phyloP scores from a whole-genome alignment of 2,888 invertebrate genomes.

The Cordylochernes scorpioides region DNA sequence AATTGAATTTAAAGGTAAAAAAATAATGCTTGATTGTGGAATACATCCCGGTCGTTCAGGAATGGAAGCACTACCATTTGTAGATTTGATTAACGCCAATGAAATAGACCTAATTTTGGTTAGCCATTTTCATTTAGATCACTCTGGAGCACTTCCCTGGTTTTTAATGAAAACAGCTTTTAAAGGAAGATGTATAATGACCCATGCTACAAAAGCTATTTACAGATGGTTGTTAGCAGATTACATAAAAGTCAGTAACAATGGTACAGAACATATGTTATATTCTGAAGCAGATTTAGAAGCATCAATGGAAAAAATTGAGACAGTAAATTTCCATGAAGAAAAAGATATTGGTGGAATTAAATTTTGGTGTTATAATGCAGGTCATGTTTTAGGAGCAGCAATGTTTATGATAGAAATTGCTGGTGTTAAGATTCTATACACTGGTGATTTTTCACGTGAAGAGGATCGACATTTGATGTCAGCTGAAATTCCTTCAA shows the following conservation, averaged over 20 bases:
- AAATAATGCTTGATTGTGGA: conserved; percentile 93
- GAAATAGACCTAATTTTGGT: conserved; percentile 61
- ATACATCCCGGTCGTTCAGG: conserved; percentile 79
- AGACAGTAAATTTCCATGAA: conserved; percentile 89
- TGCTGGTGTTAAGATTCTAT: conserved; percentile 74
- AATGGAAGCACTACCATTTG: conserved; percentile 89
- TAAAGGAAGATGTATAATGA: conserved; percentile 94
- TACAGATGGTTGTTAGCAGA: conserved; percentile 94
- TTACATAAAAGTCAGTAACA: conserved; percentile 95
- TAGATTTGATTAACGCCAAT: conserved; percentile 88
- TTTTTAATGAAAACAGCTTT: conserved; percentile 88
- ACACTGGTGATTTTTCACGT: conserved; percentile 93
- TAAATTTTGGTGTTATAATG: conserved; percentile 94
- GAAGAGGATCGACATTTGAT: conserved; percentile 97
- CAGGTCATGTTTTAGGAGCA: conserved; percentile 92
- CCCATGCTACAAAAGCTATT: conserved; percentile 97
- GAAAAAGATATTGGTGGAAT: conserved; percentile 80
- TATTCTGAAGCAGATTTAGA: conserved; percentile 93
- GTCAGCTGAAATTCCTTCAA: conserved; percentile 92
- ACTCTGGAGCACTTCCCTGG: conserved; percentile 93
- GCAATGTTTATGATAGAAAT: conserved; percentile 99
- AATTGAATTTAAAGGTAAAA: conserved; percentile 94
- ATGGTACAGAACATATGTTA: conserved; percentile 82
- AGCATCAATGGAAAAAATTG: conserved; percentile 92
- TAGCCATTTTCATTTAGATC: conserved; percentile 82